phyloP scores from a whole-genome alignment of 2,113 vertebrate genomes.

The Elephantulus edwardii region DNA sequence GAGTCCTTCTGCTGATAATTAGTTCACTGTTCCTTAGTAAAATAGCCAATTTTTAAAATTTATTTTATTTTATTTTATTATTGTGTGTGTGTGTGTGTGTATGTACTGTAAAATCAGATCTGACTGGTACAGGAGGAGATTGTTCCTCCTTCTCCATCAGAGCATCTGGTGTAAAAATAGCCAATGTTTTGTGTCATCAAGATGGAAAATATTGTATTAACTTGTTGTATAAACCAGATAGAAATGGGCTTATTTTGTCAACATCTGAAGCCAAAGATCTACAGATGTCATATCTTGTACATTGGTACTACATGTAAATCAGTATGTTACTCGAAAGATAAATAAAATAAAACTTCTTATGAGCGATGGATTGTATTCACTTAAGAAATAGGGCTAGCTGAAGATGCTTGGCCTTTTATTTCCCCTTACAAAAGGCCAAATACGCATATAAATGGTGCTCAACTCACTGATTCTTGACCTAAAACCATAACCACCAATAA shows the following conservation, averaged over 20 bases:
- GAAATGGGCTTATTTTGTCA: neutral
- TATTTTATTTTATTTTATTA: no score
- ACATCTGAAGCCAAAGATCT: neutral
- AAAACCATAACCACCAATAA: no score
- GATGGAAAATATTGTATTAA: neutral
- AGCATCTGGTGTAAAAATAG: no score
- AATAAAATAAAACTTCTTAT: neutral
- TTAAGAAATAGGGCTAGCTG: rapidly evolving
- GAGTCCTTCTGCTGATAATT: neutral
- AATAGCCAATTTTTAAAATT: no score
- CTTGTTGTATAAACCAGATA: neutral
- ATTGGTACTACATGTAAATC: neutral
- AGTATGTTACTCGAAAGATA: neutral
- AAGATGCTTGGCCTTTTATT: rapidly evolving
- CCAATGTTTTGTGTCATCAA: neutral
- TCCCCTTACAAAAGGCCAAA: neutral
- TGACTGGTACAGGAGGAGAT: no score
- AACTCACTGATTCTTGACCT: neutral
- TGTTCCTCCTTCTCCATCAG: no score
- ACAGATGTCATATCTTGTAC: rapidly evolving
- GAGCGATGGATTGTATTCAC: neutral
- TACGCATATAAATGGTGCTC: neutral
- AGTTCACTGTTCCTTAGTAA: no score
- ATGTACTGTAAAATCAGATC: no score
- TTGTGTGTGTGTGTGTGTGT: no score